Evolutionary conservation across 2,797 vertebrate genomes (phyloP).

Genomic region (Acanthis flammea): DNA sequence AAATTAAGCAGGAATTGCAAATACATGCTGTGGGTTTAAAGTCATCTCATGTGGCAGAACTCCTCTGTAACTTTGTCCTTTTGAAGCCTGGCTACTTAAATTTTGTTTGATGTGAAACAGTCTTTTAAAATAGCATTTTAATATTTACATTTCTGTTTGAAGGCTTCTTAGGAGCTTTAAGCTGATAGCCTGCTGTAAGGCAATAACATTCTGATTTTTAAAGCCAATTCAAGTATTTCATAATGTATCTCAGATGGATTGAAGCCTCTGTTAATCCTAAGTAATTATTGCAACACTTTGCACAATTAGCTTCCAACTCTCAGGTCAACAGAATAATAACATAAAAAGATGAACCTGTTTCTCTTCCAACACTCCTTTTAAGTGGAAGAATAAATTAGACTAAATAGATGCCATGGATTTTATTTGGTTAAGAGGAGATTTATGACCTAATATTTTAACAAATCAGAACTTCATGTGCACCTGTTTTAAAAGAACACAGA

Average conservation of each 20-base stretch:
- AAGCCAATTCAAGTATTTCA: neutral
- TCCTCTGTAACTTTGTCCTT: neutral
- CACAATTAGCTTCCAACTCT: conserved; percentile 23
- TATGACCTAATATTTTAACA: neutral
- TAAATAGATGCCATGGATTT: neutral
- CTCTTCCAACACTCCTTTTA: neutral
- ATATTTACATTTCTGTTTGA: neutral
- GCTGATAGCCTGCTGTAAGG: neutral
- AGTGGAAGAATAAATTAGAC: conserved; percentile 3
- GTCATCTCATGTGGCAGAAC: neutral
- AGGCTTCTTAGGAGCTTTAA: neutral
- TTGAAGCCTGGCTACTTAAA: neutral
- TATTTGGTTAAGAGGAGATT: neutral
- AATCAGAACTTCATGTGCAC: neutral
- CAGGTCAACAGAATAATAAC: conserved; percentile 17
- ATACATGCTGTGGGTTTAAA: neutral
- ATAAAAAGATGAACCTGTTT: neutral
- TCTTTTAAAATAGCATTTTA: neutral
- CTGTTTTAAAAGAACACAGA: neutral
- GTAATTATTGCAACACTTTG: conserved; percentile 5
- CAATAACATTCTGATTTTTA: neutral
- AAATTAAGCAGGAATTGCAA: neutral
- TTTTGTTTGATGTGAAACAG: neutral
- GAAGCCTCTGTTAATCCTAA: neutral
- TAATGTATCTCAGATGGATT: neutral